Evolutionary conservation across 2,797 vertebrate species (phyloP), one percentile per base, ranked within the genome.

Genomic region (Chrysocyon brachyurus): DNA sequence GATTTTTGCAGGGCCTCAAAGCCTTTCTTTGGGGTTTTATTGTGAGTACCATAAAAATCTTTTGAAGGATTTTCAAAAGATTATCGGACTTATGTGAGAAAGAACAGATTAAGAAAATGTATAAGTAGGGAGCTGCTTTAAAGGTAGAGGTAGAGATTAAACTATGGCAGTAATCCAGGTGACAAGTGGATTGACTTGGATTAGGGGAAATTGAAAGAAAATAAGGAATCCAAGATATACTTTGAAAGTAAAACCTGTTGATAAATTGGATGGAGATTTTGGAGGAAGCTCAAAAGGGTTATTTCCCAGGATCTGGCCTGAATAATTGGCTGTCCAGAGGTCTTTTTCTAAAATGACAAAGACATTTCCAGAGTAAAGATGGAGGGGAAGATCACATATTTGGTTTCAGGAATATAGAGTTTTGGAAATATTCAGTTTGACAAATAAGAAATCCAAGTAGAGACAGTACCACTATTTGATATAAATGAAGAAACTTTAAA

Each of bases 51-150:
- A 3, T 75, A 26, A 61, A 87, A 6, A 24, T 79, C 78, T 85
- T 61, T 31, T 66, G 21, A 88, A 85, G 46, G 2, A 22, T 57
- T 96, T 79, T 59, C 61, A 77, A 56, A 68, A 84, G 49, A 93
- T 87, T 83, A 36, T 77, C 56, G 87, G 52, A 36, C 26, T 90
- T 90, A 33, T 9, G 4, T 86, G 21, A 82, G 46, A 82, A 94
- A 57, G 12, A 82, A 64, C 26, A 52, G 31, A 54, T 33, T 73
- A 73, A 77, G 64, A 90, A 81, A 86, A 90, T 28, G 4, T 87
- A 33, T 64, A 92, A 75, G 57, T 90, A 87, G 66, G 78, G 93
- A 87, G 40, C 24, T 31, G 17, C n/a, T 79, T 33, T 91, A n/a
- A 87, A 79, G 52, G 17, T 54, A 59, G 21, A 85, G 33, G 19